These are phyloP conservation scores for Caenorhabditis sp. DNA, from an alignment of 2,888 invertebrate genomes.

Conservation along the genomic window DNA sequence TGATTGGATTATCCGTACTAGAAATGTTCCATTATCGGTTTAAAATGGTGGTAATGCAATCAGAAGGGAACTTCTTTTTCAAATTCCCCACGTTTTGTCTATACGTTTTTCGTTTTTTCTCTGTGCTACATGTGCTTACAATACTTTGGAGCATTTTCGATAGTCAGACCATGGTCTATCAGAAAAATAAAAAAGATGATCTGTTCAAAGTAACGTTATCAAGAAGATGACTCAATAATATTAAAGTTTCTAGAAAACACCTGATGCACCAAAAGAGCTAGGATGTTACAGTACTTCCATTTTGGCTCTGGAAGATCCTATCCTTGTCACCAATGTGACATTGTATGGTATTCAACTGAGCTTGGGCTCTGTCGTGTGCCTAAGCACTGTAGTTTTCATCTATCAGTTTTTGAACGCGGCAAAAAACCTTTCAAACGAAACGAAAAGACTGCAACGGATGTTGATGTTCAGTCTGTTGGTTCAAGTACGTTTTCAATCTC, in stretches of 20 bases:
- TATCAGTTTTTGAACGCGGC: conserved; percentile 2
- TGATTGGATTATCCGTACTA: conserved; percentile 20
- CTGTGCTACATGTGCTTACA: not conserved
- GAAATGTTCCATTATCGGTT: conserved; percentile 43
- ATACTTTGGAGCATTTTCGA: not conserved
- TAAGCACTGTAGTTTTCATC: not conserved
- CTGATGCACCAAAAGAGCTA: not conserved
- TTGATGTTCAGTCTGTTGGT: conserved; percentile 27
- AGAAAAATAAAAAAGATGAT: not conserved
- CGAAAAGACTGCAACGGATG: conserved; percentile 15
- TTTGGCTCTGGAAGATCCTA: conserved; percentile 2
- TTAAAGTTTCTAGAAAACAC: not conserved
- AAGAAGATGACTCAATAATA: too few relatives aligned
- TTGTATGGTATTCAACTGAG: too few relatives aligned
- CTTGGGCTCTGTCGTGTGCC: too few relatives aligned
- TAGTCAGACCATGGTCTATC: not conserved
- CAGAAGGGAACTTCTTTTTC: not conserved
- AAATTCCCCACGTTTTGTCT: not conserved
- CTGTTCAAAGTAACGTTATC: not conserved
- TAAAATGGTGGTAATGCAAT: not conserved
- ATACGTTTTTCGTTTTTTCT: not conserved
- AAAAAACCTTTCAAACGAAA: conserved; percentile 1
- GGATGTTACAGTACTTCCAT: not conserved
- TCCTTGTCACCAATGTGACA: too few relatives aligned
- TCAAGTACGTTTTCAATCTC: conserved; percentile 6